These are phyloP conservation scores for Anorthoa munda DNA, from an alignment of 2,888 invertebrate species.

Conservation along the genomic window DNA sequence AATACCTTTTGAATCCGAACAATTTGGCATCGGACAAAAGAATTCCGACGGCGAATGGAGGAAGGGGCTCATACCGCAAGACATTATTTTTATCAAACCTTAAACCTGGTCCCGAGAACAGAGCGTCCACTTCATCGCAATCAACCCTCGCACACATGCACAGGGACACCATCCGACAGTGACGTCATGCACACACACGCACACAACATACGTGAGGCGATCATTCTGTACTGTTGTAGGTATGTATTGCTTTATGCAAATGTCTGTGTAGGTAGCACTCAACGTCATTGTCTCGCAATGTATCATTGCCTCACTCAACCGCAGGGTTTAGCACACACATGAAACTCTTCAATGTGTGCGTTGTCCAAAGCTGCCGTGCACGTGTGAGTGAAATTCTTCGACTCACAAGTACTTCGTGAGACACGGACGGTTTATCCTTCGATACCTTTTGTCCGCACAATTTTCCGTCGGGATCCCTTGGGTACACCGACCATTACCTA, in stretches of 20 bases:
- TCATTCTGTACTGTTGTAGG: background rate
- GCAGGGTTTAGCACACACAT: constrained; percentile 5
- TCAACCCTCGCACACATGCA: constrained; percentile 55
- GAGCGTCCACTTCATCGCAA: constrained; percentile 44
- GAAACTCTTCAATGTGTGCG: constrained; percentile 16
- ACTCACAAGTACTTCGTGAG: constrained; percentile 36
- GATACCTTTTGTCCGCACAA: constrained; percentile 62
- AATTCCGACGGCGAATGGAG: constrained; percentile 37
- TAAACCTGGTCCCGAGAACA: constrained; percentile 31
- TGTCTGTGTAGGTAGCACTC: constrained; percentile 36
- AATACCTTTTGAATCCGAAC: constrained; percentile 38
- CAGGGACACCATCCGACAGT: constrained; percentile 13
- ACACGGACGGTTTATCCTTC: constrained; percentile 59
- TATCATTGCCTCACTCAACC: constrained; percentile 16
- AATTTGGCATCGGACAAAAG: constrained; percentile 59
- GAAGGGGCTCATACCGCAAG: constrained; percentile 46
- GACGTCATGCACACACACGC: constrained; percentile 12
- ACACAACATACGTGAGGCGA: background rate
- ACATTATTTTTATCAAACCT: constrained; percentile 63
- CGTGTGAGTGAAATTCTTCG: constrained; percentile 40
- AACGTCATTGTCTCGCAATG: constrained; percentile 35
- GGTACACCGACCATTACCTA: constrained; percentile 71
- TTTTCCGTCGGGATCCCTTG: constrained; percentile 63
- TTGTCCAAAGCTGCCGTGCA: background rate
- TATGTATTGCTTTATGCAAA: constrained; percentile 37